A percentile compares a stretch with the other conserved stretches of the same genome.
These are phyloP conservation scores for Basileuterus tristriatus DNA, from an alignment of 2,797 vertebrate species.

Conservation along the genomic window DNA sequence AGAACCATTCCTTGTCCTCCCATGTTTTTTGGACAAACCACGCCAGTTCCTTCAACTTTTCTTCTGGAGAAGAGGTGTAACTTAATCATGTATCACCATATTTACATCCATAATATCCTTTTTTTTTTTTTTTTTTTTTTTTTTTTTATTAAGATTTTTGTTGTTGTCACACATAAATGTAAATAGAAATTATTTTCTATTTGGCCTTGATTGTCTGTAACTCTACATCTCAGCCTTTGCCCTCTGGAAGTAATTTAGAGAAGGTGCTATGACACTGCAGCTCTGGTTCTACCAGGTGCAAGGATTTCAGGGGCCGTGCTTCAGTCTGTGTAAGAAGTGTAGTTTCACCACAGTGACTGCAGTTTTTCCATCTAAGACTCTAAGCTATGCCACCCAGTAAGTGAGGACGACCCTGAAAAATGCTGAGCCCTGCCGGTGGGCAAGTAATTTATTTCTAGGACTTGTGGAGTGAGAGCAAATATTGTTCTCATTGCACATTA, in stretches of 20 bases:
- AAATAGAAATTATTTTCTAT: not conserved
- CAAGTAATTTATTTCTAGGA: not conserved
- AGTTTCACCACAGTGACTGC: not conserved
- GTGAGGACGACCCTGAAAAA: not conserved
- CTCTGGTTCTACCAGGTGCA: not conserved
- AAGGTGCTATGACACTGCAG: not conserved
- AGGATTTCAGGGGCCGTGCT: not conserved
- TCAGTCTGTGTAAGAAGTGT: not conserved
- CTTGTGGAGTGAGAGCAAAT: not conserved
- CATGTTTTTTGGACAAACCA: not conserved
- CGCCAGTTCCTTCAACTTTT: not conserved
- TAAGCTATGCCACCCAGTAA: not conserved
- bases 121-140: not conserved
- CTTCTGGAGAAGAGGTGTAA: not conserved
- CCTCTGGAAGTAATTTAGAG: not conserved
- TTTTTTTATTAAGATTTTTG: not conserved
- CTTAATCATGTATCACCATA: not conserved
- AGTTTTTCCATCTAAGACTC: not conserved
- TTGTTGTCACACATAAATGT: not conserved
- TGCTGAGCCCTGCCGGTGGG: rapidly evolving
- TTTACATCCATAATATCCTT: not conserved
- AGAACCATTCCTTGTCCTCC: not conserved
- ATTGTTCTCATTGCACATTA: not conserved
- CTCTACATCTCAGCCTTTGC: not conserved
- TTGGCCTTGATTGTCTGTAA: not conserved